Percentiles rank a stretch among this genome's conserved stretches.
Conservation (phyloP, 2,797 vertebrate species). For the Danio tinwini region DNA sequence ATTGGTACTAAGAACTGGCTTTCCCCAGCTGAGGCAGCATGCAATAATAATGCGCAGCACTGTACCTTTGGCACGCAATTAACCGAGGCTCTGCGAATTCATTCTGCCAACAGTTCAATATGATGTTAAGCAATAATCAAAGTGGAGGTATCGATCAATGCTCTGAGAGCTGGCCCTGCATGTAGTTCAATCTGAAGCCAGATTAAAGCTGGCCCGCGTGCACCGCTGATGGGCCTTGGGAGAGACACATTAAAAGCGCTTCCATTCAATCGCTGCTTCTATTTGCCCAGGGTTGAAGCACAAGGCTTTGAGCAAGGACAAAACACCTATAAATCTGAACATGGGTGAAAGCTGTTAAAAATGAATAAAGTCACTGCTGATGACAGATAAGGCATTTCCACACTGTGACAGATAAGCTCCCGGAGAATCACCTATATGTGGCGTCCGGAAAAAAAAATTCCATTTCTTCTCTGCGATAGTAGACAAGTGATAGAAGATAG, state of each 20-base stretch:
- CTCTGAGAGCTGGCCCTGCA: constrained; percentile 40
- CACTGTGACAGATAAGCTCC: constrained; percentile 82
- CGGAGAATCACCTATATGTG: constrained; percentile 74
- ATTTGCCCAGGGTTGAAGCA: constrained; percentile 56
- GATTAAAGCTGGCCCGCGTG: constrained; percentile 55
- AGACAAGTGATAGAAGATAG: constrained; percentile 82
- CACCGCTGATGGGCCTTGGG: constrained; percentile 51
- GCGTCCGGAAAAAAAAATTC: constrained; percentile 72
- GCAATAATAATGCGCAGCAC: not conserved
- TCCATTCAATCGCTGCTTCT: constrained; percentile 47
- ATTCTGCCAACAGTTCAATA: constrained; percentile 30
- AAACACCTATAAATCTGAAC: constrained; percentile 67
- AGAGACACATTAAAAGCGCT: constrained; percentile 50
- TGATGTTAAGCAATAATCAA: constrained; percentile 55
- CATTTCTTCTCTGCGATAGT: constrained; percentile 81
- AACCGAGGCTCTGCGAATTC: constrained; percentile 20
- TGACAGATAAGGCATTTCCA: constrained; percentile 83
- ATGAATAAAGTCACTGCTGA: constrained; percentile 82
- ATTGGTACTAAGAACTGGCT: not conserved
- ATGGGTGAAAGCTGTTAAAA: constrained; percentile 75
- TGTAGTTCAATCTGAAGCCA: constrained; percentile 54
- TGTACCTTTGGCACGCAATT: constrained; percentile 1
- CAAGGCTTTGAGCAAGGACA: constrained; percentile 70
- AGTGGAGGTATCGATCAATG: constrained; percentile 46
- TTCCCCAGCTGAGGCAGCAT: not conserved